Evolutionary conservation across 2,113 vertebrate genomes (phyloP).

Genomic region (Varanus salvator): DNA sequence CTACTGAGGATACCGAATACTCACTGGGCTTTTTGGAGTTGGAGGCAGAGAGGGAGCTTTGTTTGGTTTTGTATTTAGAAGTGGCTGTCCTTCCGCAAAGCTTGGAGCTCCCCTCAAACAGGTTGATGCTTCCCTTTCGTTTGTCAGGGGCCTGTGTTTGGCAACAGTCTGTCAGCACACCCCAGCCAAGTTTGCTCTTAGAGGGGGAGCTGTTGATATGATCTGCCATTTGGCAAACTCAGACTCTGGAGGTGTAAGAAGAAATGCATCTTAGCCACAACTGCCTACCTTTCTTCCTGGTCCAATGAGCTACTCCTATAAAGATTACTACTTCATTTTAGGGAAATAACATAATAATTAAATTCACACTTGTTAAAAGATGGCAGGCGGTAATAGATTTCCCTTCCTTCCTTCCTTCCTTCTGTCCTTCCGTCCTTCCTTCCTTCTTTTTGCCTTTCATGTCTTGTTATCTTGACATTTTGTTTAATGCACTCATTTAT

Average conservation of each 20-base stretch:
- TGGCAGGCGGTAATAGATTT: constrained; percentile 1
- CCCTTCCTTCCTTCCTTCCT: neutral
- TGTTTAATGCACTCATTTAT: constrained; percentile 24
- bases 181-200: neutral
- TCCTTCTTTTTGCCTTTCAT: neutral
- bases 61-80: neutral
- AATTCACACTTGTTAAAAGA: constrained; percentile 25
- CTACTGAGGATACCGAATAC: too few relatives aligned
- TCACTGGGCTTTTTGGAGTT: too few relatives aligned
- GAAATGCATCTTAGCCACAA: neutral
- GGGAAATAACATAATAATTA: constrained; percentile 1
- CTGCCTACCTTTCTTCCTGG: constrained; percentile 1
- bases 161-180: neutral
- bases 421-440: too few relatives aligned
- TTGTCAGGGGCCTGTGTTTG: neutral
- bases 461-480: constrained; percentile 16
- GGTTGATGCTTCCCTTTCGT: neutral
- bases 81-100: neutral
- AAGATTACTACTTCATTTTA: neutral
- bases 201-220: too few relatives aligned
- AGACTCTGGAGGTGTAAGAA: neutral
- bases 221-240: neutral
- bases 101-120: neutral
- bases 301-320: constrained; percentile 11
- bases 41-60: too few relatives aligned